Evolutionary conservation across 30 jellyfish, hydroid and myxozoan genomes (phyloP), one percentile per base, ranked within the genome.

Genomic region (Aurelia aurita complex sp. Pacific): DNA sequence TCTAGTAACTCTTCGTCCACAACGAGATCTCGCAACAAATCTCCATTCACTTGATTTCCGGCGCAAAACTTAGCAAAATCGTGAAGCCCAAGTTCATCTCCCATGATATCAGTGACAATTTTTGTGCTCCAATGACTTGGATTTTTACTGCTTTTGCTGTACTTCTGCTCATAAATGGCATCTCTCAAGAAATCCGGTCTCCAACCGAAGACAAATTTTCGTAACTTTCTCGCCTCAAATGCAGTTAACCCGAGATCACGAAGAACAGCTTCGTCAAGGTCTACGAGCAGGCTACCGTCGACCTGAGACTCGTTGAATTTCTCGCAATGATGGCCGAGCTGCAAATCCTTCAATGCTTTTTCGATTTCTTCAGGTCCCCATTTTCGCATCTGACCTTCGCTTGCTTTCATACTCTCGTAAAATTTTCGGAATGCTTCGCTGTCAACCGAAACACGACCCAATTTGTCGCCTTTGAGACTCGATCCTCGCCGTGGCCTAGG

Each of bases 141-240:
- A 55, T 93, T 95, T 65, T 88, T 80, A 74, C 97, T 83, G 10
- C 36, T 53, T 46, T 65, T 67, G 69, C 83, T 80, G 46, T 76
- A 78, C 50, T 62, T 64, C 73, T 77, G 91, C 32, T 72, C 80
- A 62, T 82, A 80, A 34, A 50, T 55, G 2, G 57, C 13, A 9
- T 92, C 90, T 66, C 95, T 67, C 78, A 77, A 36, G 36, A 87
- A 51, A 53, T 93, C 98, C 0, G 98, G 97, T 43, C 98, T 61
- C 98, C 98, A 93, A 13, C 98, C 98, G 67, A 93, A 93, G 29
- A 88, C 96, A 79, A 88, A 93, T 77, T 93, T 93, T 33, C 98
- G 73, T 55, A 93, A 69, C 70, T 93, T 93, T 19, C 98, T 80
- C 76, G 98, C 98, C 73, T 93, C 97, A 65, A 93, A 93, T 17